Evolutionary conservation across 53 echinoderm and acorn worm species (phyloP).

Genomic region (Zoroaster sp.): DNA sequence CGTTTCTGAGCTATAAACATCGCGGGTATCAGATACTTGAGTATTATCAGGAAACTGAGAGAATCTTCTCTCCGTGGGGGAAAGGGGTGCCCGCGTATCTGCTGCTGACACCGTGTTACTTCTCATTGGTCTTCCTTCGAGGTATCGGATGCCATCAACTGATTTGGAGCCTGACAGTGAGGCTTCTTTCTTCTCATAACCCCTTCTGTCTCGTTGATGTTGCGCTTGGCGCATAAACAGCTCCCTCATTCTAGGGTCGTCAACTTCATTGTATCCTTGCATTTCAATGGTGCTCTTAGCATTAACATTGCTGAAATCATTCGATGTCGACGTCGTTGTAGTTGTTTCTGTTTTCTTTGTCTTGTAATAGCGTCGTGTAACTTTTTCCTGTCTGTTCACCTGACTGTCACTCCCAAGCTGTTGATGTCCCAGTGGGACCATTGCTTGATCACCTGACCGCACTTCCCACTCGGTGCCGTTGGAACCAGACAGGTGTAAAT

Average conservation of each 20-base stretch:
- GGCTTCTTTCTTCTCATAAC: conserved; percentile 46
- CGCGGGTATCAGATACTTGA: not conserved
- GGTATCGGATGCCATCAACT: conserved; percentile 40
- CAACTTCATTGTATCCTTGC: conserved; percentile 44
- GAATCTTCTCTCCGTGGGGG: conserved; percentile 47
- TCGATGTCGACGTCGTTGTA: not conserved
- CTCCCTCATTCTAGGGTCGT: conserved; percentile 38
- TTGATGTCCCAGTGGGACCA: not conserved
- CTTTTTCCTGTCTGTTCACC: conserved; percentile 16
- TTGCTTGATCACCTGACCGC: conserved; percentile 8
- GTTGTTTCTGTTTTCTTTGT: conserved; percentile 8
- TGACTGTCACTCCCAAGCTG: conserved; percentile 38
- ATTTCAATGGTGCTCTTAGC: conserved; percentile 5
- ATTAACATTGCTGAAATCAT: not conserved
- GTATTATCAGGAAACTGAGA: conserved; percentile 40
- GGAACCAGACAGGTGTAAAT: conserved; percentile 38
- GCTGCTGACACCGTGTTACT: conserved; percentile 57
- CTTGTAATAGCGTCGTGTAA: conserved; percentile 38
- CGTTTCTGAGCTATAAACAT: conserved; percentile 3
- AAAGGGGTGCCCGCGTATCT: conserved; percentile 18
- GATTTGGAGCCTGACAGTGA: conserved; percentile 32
- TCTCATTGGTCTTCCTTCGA: conserved; percentile 42
- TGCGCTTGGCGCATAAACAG: conserved; percentile 44
- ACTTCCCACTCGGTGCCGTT: conserved; percentile 55
- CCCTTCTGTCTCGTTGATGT: conserved; percentile 32